Evolutionary conservation across 2,888 invertebrate species (phyloP), one percentile per base, ranked within the genome.

Genomic region (Blastobasis lacticolella): DNA sequence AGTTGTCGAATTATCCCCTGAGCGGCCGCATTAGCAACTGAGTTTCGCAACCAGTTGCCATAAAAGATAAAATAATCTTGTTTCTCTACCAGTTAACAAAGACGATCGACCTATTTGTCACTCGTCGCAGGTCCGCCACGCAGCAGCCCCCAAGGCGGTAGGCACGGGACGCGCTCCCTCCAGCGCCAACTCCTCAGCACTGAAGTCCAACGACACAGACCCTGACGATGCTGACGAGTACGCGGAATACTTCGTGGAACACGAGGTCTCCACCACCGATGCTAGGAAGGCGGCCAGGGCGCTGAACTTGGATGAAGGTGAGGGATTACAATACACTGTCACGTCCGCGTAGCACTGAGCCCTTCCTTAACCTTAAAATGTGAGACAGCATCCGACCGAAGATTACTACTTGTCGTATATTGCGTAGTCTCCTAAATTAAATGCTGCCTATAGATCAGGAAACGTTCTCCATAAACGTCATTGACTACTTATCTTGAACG

Each of bases 191-290:
- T 3, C 9, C n/a, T 9, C 9, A 10, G 5, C 42, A 10, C n/a
- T 42, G 42, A 61, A 68, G 8, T 51, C 51, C 50, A 71, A 71
- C 57, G 66, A 59, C 46, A 57, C 73, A 9, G 71, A 59, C 46
- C 57, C 73, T 9, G 71, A 73, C 6, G 7, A 42, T 23, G 42
- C 37, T 42, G 37, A 7, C 6, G 47, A 45, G 64, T 82, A 79
- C 61, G 91, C 92, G 69, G 91, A 92, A 71, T 92, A 91, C 78
- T 80, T 89, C 61, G 80, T 92, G 54, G 92, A 92, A 64, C 92
- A 92, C 63, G 90, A 91, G 64, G 89, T 92, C 50, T 89, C 90
- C 48, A 85, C 89, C 23, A 73, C 85, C 0, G 89, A 90, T 54
- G 92, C 92, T 9, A 88, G 88, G 63, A 79, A 75, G 48, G 87